Conservation (phyloP, 2,797 vertebrate genomes). For the Sus cebifrons region DNA sequence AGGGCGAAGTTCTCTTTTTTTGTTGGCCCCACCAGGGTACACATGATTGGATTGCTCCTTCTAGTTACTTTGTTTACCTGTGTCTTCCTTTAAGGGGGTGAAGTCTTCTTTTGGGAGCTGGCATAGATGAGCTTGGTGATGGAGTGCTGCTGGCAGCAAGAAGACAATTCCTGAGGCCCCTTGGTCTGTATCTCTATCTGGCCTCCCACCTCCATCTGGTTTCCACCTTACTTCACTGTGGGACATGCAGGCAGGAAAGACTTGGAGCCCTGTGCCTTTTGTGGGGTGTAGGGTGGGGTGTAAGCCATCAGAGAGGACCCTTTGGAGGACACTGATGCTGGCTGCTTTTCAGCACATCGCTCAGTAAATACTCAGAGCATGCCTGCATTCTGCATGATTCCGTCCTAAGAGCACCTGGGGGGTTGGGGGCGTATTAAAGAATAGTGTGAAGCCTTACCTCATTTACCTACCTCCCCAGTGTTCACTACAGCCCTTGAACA, state of each 20-base stretch:
- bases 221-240: not conserved
- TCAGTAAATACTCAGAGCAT: not conserved
- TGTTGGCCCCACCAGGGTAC: not conserved
- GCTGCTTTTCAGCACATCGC: not conserved
- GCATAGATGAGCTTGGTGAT: not conserved
- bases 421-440: too few relatives aligned
- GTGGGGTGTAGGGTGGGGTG: not conserved
- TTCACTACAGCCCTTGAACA: not conserved
- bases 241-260: not conserved
- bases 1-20: not conserved
- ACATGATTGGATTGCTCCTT: not conserved
- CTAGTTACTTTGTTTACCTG: not conserved
- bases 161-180: not conserved
- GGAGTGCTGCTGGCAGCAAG: not conserved
- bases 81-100: not conserved
- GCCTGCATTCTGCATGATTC: not conserved
- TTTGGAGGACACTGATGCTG: not conserved
- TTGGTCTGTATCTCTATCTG: fast-evolving
- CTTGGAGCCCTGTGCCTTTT: fast-evolving
- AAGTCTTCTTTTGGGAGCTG: not conserved
- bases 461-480: fast-evolving
- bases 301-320: not conserved
- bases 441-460: not conserved
- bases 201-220: not conserved
- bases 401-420: not conserved